Evolutionary conservation across 23 tunicate genomes (phyloP).

Genomic region (Ciona savignyi): DNA sequence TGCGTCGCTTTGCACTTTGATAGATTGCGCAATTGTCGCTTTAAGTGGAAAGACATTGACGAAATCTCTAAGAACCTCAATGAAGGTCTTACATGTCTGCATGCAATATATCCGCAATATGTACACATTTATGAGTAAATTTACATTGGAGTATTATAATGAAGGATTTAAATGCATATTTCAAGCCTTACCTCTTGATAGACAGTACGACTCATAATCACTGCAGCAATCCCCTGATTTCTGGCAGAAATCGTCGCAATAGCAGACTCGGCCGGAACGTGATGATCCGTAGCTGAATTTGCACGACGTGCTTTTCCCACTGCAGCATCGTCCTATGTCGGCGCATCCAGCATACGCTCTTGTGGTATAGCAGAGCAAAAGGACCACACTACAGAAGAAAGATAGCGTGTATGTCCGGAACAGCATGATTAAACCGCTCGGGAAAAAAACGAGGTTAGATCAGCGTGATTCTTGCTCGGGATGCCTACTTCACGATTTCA

Average conservation of each 20-base stretch:
- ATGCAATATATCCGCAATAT: too few relatives aligned
- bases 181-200: slow-evolving; percentile 42
- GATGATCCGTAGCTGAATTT: slow-evolving; percentile 20
- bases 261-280: slow-evolving; percentile 28
- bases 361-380: not conserved
- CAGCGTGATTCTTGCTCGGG: too few relatives aligned
- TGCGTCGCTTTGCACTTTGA: not conserved
- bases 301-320: slow-evolving; percentile 50
- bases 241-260: slow-evolving; percentile 88
- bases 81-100: too few relatives aligned
- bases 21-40: too few relatives aligned
- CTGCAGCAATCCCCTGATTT: slow-evolving; percentile 82
- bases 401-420: not conserved
- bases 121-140: too few relatives aligned
- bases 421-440: not conserved
- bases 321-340: slow-evolving; percentile 66
- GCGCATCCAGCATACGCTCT: slow-evolving; percentile 53
- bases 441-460: too few relatives aligned
- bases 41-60: too few relatives aligned
- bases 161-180: too few relatives aligned
- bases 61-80: too few relatives aligned
- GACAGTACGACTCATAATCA: slow-evolving; percentile 66
- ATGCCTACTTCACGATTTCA: not conserved
- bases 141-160: too few relatives aligned
- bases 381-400: not conserved